Conservation (phyloP, 1,140 invertebrate species). For the Leptinotarsa defecta region DNA sequence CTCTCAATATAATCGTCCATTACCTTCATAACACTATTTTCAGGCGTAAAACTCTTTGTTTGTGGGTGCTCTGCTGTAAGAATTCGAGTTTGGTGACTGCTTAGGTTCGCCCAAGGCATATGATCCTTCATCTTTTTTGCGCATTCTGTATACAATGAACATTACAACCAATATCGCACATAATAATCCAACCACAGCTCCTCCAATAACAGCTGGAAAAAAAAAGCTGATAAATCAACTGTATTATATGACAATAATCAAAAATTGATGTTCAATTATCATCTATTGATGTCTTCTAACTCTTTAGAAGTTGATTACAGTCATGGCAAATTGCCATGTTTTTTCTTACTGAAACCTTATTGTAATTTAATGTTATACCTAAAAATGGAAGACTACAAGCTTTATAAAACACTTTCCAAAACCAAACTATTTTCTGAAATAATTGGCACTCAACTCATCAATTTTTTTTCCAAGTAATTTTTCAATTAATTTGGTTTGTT, state of each 20-base stretch:
- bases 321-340: too few relatives aligned
- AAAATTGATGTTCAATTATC: too few relatives aligned
- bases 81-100: constrained; percentile 85
- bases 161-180: constrained; percentile 98
- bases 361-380: too few relatives aligned
- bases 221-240: constrained; percentile 12
- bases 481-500: too few relatives aligned
- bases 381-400: too few relatives aligned
- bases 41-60: constrained; percentile 95
- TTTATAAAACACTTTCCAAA: too few relatives aligned
- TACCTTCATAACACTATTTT: constrained; percentile 59
- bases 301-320: too few relatives aligned
- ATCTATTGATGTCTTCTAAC: too few relatives aligned
- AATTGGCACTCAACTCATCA: too few relatives aligned
- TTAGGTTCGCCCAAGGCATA: constrained; percentile 97
- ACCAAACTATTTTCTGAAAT: too few relatives aligned
- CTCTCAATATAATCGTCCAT: constrained; percentile 42
- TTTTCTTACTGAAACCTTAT: too few relatives aligned
- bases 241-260: constrained; percentile 9
- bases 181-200: constrained; percentile 93
- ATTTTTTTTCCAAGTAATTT: too few relatives aligned
- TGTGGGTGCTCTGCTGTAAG: constrained; percentile 87
- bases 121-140: constrained; percentile 99
- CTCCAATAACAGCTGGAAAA: constrained; percentile 94
- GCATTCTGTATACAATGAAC: constrained; percentile 99